These are phyloP conservation scores for Euplagia quadripunctaria DNA, from an alignment of 2,888 invertebrate species.

Conservation along the genomic window DNA sequence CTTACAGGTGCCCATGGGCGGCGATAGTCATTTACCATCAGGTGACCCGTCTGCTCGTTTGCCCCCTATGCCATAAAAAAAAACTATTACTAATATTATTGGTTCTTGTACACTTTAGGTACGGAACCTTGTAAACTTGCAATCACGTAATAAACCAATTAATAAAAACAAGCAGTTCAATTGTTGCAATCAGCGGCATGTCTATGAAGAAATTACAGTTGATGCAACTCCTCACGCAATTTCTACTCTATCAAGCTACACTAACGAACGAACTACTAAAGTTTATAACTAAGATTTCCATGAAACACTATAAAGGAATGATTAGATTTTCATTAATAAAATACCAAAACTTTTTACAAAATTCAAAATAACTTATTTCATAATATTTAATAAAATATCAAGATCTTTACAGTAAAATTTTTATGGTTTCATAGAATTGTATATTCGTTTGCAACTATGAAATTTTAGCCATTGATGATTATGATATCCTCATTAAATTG, in stretches of 20 bases:
- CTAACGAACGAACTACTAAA: conserved; percentile 21
- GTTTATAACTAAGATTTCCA: not conserved
- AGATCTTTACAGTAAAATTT: no score
- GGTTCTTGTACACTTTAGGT: not conserved
- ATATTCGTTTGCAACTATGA: not conserved
- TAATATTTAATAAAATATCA: no score
- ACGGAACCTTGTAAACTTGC: not conserved
- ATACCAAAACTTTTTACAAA: no score
- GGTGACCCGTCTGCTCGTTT: no score
- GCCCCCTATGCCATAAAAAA: no score
- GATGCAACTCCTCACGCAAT: conserved; percentile 47
- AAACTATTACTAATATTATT: not conserved
- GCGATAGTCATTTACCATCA: no score
- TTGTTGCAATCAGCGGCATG: conserved; percentile 42
- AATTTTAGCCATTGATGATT: not conserved
- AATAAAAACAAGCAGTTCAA: conserved; percentile 32
- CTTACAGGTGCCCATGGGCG: no score
- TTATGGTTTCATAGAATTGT: not conserved
- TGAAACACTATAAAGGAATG: not conserved
- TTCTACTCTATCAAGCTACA: conserved; percentile 27
- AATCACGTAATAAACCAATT: not conserved
- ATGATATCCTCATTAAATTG: not conserved
- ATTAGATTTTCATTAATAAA: not conserved
- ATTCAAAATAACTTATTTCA: no score
- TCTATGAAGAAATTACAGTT: conserved; percentile 38